Evolutionary conservation across 2,113 vertebrate species (phyloP).

Genomic region (Heterotilapia buettikoferi): DNA sequence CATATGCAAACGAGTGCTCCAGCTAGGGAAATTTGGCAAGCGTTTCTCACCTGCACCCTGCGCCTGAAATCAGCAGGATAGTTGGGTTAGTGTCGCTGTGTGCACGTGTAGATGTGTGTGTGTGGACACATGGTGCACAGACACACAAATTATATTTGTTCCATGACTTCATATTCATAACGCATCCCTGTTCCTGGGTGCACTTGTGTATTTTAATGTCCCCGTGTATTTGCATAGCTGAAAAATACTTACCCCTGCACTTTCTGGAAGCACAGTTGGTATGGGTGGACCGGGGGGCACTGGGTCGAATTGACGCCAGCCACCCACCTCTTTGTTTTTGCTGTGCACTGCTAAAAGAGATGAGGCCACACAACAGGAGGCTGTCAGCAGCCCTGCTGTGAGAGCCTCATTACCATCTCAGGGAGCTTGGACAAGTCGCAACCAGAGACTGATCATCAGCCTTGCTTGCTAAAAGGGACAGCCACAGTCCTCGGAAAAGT

Average conservation of each 20-base stretch:
- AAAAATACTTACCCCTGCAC: slow-evolving; percentile 19
- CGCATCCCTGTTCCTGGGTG: not conserved
- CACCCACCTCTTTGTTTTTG: slow-evolving; percentile 48
- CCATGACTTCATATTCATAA: slow-evolving; percentile 20
- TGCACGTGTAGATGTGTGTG: not conserved
- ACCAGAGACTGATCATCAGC: not conserved
- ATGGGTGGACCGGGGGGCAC: not conserved
- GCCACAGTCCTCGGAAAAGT: not conserved
- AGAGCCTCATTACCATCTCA: slow-evolving; percentile 39
- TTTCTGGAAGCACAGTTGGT: slow-evolving; percentile 38
- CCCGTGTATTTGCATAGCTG: slow-evolving; percentile 20
- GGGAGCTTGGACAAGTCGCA: slow-evolving; percentile 16
- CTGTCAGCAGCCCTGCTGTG: slow-evolving; percentile 42
- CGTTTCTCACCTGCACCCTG: slow-evolving; percentile 55
- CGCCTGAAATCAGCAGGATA: slow-evolving; percentile 24
- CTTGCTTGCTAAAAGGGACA: not conserved
- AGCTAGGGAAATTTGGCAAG: slow-evolving; percentile 55
- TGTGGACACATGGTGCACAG: not conserved
- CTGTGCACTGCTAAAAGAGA: slow-evolving; percentile 36
- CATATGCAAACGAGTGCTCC: slow-evolving; percentile 63
- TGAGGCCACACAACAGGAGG: slow-evolving; percentile 14
- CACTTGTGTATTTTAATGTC: slow-evolving; percentile 33
- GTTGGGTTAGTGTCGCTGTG: not conserved
- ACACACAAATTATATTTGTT: slow-evolving; percentile 3
- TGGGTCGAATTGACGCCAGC: not conserved